phyloP scores from a whole-genome alignment of 2,113 vertebrate genomes.

The Spilogale gracilis region DNA sequence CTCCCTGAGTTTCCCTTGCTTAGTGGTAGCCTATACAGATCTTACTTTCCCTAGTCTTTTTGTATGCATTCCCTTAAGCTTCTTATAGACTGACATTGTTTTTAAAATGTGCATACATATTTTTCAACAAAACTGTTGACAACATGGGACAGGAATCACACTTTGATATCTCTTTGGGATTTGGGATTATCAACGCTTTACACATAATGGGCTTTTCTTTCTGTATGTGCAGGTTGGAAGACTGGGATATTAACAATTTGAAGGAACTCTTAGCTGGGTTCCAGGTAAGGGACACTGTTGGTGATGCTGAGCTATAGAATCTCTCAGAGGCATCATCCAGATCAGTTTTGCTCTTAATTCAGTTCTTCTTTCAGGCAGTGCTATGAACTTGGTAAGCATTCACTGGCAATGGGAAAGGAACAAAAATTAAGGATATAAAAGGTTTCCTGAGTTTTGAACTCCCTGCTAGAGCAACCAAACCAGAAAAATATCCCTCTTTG shows the following conservation, averaged over 20 bases:
- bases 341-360: background rate
- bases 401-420: constrained; percentile 52
- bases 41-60: background rate
- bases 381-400: background rate
- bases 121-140: background rate
- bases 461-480: constrained; percentile 27
- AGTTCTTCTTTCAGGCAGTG: background rate
- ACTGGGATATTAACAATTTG: background rate
- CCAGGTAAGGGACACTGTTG: background rate
- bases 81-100: background rate
- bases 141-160: background rate
- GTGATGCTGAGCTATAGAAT: background rate
- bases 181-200: background rate
- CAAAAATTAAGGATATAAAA: constrained; percentile 54
- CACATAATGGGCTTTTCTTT: background rate
- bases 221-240: background rate
- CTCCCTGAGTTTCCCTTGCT: background rate
- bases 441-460: constrained; percentile 34
- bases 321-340: background rate
- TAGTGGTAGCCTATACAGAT: accelerated
- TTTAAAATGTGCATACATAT: background rate
- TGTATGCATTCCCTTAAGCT: background rate
- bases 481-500: constrained; percentile 46
- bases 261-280: background rate
- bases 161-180: background rate